A percentile compares a stretch with the other conserved stretches of the same genome.
Conservation (phyloP, 2,113 vertebrate genomes). For the Nothoprocta perdicaria region DNA sequence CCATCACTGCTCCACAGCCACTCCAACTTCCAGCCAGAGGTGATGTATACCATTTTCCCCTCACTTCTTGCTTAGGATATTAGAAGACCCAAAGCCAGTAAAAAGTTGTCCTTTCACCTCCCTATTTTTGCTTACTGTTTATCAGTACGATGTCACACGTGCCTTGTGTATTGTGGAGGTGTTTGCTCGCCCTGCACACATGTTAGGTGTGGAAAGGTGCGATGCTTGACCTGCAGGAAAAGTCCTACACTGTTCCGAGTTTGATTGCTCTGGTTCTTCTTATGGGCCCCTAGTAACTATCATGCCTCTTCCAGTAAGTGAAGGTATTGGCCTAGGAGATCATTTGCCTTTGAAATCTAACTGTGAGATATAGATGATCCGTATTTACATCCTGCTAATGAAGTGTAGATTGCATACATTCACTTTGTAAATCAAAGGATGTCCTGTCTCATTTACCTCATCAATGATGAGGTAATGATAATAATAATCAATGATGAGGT, state of each 20-base stretch:
- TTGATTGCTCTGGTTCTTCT: background rate
- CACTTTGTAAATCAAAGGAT: background rate
- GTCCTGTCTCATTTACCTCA: background rate
- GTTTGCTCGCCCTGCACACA: background rate
- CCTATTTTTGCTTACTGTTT: background rate
- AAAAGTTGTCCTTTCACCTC: background rate
- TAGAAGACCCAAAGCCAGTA: background rate
- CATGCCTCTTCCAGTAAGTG: background rate
- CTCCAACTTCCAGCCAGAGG: slow-evolving; percentile 95
- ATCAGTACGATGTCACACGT: background rate
- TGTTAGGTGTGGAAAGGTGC: background rate
- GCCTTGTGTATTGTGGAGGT: background rate
- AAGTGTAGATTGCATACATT: accelerated
- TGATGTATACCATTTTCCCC: slow-evolving; percentile 39
- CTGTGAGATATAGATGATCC: background rate
- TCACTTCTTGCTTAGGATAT: background rate
- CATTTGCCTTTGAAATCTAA: background rate
- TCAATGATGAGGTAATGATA: background rate
- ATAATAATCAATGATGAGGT: no score
- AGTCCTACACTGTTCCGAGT: background rate
- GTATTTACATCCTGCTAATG: background rate
- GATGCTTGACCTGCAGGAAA: background rate
- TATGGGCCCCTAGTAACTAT: background rate
- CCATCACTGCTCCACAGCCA: slow-evolving; percentile 93
- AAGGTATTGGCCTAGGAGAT: background rate